Base-by-base conservation (phyloP, 2,113 vertebrate species). In the Cryptoleucopteryx plumbea region DNA sequence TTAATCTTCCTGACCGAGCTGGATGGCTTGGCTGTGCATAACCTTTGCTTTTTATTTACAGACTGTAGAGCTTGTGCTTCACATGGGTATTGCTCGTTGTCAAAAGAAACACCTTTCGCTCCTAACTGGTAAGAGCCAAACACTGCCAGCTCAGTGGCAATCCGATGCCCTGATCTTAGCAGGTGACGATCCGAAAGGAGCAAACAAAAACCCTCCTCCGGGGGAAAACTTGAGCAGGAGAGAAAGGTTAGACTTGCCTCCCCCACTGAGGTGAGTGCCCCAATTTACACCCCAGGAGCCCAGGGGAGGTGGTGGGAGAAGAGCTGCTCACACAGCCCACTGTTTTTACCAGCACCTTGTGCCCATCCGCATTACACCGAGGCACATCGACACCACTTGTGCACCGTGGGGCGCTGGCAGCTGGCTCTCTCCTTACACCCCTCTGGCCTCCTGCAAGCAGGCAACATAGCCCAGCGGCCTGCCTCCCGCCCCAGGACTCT, bases 31-130 rank as follows among this genome's bases (percentile, higher is more conserved):
- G 59, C 53, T 87, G 68, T 59, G 73, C 38, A 12, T 94, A 83
- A 94, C 63, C 86, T 93, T 58, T 91, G 61, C 68, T 89, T 89
- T 89, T 89, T 55, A 66, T 81, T 93, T 87, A 34, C 43, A 94
- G 77, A 47, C 68, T 74, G 91, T 65, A 63, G 61, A 74, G 80
- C 40, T 91, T 21, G 18, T 47, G 25, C 53, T 86, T 84, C 71
- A 68, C 36, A 27, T 47, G 58, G 21, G 45, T 75, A 11, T 67
- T 56, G 48, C 47, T 50, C 8, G 0, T 25, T 85, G 78, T 62
- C 38, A 40, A 62, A 90, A 82, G 40, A 71, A 81, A 40, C 36
- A 42, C 58, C 80, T 93, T 72, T 86, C 26, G 13, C 40, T 78
- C 79, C 73, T 40, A 12, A 86, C 50, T 2, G 22, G 0, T 71